Percentiles rank a stretch among this genome's conserved stretches.
Conservation (phyloP, 2,113 vertebrate genomes). For the Prionailurus viverrinus region DNA sequence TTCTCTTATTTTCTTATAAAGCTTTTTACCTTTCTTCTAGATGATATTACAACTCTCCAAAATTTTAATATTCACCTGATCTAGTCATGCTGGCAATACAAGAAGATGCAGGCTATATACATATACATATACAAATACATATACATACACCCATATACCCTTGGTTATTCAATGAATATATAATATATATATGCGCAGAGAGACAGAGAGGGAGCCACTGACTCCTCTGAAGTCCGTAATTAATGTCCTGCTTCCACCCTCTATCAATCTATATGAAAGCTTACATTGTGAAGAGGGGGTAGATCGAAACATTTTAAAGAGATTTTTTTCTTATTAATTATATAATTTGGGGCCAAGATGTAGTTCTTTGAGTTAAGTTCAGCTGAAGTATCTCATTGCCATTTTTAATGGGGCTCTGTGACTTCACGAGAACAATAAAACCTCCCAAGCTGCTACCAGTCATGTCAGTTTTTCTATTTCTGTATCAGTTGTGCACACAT, state of each 20-base stretch:
- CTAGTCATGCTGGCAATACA: neutral
- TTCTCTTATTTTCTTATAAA: conserved; percentile 45
- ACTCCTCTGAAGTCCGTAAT: neutral
- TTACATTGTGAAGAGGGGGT: neutral
- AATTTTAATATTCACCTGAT: neutral
- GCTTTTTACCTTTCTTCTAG: neutral
- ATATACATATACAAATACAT: neutral
- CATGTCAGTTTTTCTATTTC: neutral
- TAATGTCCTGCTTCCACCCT: neutral
- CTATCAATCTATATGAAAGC: neutral
- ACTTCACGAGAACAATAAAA: conserved; percentile 9
- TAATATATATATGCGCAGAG: neutral
- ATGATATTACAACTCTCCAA: neutral
- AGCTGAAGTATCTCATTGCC: neutral
- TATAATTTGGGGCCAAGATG: neutral
- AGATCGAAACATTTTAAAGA: conserved; percentile 20
- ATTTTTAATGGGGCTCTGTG: neutral
- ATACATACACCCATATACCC: neutral
- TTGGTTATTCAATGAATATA: neutral
- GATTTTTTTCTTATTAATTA: conserved; percentile 8
- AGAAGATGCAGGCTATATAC: neutral
- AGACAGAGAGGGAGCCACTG: neutral
- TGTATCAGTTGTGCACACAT: neutral
- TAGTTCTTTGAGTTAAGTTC: neutral
- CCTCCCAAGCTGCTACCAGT: neutral